Conservation (phyloP, 1,140 invertebrate species). For the Spodoptera litura region DNA sequence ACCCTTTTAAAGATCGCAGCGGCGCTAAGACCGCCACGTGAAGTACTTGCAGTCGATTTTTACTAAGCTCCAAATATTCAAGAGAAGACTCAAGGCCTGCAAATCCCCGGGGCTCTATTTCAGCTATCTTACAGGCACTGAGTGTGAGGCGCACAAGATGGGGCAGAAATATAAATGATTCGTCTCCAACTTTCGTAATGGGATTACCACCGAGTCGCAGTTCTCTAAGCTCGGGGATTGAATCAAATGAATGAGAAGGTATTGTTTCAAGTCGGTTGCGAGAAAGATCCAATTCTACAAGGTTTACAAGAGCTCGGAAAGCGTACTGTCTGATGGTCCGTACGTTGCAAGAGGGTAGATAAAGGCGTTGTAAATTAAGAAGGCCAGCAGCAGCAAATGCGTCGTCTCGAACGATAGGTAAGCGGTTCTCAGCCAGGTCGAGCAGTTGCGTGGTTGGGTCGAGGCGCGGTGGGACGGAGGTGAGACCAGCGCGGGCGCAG, state of each 20-base stretch:
- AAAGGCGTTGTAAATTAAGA: constrained; percentile 92
- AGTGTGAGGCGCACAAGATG: constrained; percentile 91
- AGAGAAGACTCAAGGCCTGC: constrained; percentile 89
- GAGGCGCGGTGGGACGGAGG: constrained; percentile 89
- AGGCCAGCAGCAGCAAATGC: constrained; percentile 90
- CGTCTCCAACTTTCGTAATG: constrained; percentile 89
- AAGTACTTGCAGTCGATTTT: constrained; percentile 90
- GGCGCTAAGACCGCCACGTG: constrained; percentile 88
- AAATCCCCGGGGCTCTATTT: constrained; percentile 90
- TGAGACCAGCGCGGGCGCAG: constrained; percentile 90
- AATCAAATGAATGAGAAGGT: constrained; percentile 90
- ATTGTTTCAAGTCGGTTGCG: constrained; percentile 89
- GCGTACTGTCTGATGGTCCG: constrained; percentile 88
- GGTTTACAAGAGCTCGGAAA: constrained; percentile 90
- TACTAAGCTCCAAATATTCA: constrained; percentile 92
- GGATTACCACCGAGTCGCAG: constrained; percentile 91
- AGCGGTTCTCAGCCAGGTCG: constrained; percentile 90
- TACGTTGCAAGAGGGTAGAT: constrained; percentile 88
- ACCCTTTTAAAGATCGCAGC: constrained; percentile 89
- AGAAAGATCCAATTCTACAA: constrained; percentile 93
- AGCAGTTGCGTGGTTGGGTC: constrained; percentile 92
- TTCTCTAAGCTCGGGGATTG: constrained; percentile 91
- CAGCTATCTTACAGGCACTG: constrained; percentile 89
- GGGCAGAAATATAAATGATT: constrained; percentile 89
- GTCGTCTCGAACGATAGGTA: constrained; percentile 89